Base-by-base conservation (phyloP, 2,888 invertebrate species). In the Temnothorax ravouxi region DNA sequence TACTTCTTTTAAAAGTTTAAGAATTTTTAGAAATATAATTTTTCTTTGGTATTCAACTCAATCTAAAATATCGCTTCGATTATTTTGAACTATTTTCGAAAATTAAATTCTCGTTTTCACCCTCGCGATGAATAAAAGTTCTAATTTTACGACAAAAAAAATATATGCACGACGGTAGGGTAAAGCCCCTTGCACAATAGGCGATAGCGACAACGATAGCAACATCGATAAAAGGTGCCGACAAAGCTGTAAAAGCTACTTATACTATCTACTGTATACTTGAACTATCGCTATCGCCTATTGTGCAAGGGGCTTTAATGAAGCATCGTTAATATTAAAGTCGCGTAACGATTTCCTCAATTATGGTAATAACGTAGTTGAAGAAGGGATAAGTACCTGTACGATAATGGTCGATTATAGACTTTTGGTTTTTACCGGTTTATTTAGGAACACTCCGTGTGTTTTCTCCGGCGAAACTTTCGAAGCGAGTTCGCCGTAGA, bases 321-420 rank as follows among this genome's bases (percentile, higher is more conserved):
- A 5, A 67, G 3, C 9, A 15, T 0, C 44, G 6, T 64, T 41
- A 64, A 41, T 21, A 38, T 64, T 52, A 29, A 44, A 44, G 2
- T 74, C 2, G 41, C 18, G 13, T 44, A 29, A 61, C 25, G n/a
- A 59, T 44, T 72, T 74, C 21, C 9, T 38, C 34, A 71, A 71
- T 59, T 59, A 56, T 13, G 34, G 4, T 34, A 75, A 47, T 44
- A 44, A 50, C n/a, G 5, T 41, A 54, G 50, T 21, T 62, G 15
- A 61, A 21, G 29, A 56, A 18, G 5, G 18, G 1, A 61, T 61
- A 29, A 29, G 29, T 29, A 44, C 2, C 4, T 44, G 15, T 1
- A 44, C n/a, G 13, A 59, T 29, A 61, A 47, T 75, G n/a, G 0
- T 66, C 62, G 21, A 62, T 64, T 9, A 52, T 52, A 18, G 8